Evolutionary conservation across 2,797 vertebrate species (phyloP).

Genomic region (Amblyopsis hoosieri): DNA sequence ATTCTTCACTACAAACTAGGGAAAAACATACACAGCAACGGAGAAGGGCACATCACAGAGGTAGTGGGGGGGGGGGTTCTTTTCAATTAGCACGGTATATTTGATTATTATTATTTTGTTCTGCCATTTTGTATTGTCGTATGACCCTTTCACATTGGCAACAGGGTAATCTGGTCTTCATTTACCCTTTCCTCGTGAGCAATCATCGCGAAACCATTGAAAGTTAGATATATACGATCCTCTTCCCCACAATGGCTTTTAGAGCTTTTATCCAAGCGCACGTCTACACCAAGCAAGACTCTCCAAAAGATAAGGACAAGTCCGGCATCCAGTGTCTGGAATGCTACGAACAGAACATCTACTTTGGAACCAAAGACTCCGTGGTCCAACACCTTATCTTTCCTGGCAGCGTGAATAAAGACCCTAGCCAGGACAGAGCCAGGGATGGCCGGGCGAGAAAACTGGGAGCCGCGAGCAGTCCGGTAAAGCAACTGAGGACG

Average conservation of each 20-base stretch:
- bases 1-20: slow-evolving; percentile 40
- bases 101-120: background rate
- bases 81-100: background rate
- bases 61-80: slow-evolving; percentile 35
- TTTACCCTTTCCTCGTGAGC: slow-evolving; percentile 2
- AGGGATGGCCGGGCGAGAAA: slow-evolving; percentile 62
- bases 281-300: slow-evolving; percentile 60
- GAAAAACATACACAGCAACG: slow-evolving; percentile 18
- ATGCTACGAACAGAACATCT: slow-evolving; percentile 64
- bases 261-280: slow-evolving; percentile 56
- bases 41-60: slow-evolving; percentile 34
- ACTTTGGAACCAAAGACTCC: slow-evolving; percentile 66
- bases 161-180: slow-evolving; percentile 1
- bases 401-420: slow-evolving; percentile 8
- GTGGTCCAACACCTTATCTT: slow-evolving; percentile 63
- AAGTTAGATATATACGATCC: background rate
- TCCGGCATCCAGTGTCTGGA: slow-evolving; percentile 66
- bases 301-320: slow-evolving; percentile 65
- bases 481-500: slow-evolving; percentile 59
- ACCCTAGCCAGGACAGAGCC: slow-evolving; percentile 18
- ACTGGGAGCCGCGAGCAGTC: slow-evolving; percentile 59
- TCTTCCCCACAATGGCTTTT: slow-evolving; percentile 51
- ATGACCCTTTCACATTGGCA: background rate
- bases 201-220: background rate
- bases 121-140: background rate